These are phyloP conservation scores for Cephonodes hylas DNA, from an alignment of 2,888 invertebrate species.

Conservation along the genomic window DNA sequence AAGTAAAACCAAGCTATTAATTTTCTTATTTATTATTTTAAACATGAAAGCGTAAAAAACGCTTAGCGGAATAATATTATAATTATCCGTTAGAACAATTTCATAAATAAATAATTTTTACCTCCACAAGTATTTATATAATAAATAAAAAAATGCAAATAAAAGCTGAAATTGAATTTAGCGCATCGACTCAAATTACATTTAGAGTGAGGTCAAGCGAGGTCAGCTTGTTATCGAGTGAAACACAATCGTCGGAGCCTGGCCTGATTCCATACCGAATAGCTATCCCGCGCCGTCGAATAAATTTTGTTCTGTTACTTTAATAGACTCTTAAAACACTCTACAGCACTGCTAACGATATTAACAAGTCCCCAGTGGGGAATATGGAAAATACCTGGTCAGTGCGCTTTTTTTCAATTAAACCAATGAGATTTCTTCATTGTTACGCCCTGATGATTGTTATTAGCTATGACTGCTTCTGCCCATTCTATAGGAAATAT, in stretches of 20 bases:
- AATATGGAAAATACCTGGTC: not conserved
- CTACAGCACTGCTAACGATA: not conserved
- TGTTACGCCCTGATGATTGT: not conserved
- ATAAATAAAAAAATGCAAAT: conserved; percentile 36
- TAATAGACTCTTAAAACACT: conserved; percentile 1
- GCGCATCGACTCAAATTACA: conserved; percentile 45
- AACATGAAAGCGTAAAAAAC: no score
- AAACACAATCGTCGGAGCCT: conserved; percentile 48
- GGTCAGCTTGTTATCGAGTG: conserved; percentile 53
- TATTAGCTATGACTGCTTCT: no score
- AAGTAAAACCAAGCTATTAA: no score
- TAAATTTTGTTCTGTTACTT: conserved; percentile 19
- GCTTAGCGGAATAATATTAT: no score
- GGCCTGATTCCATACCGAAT: conserved; percentile 42
- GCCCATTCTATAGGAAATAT: no score
- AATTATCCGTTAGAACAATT: no score
- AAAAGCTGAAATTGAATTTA: conserved; percentile 43
- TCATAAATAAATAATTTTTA: no score
- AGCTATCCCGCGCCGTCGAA: conserved; percentile 30
- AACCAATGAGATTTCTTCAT: not conserved
- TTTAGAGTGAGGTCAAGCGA: conserved; percentile 36
- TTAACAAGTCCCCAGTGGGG: not conserved
- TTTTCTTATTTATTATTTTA: no score
- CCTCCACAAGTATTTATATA: conserved; percentile 16
- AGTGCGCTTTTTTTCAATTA: not conserved